A percentile compares a stretch with the other conserved stretches of the same genome.
phyloP scores from a whole-genome alignment of 1,140 invertebrate species.

The Pseudomyrmex pallidus region DNA sequence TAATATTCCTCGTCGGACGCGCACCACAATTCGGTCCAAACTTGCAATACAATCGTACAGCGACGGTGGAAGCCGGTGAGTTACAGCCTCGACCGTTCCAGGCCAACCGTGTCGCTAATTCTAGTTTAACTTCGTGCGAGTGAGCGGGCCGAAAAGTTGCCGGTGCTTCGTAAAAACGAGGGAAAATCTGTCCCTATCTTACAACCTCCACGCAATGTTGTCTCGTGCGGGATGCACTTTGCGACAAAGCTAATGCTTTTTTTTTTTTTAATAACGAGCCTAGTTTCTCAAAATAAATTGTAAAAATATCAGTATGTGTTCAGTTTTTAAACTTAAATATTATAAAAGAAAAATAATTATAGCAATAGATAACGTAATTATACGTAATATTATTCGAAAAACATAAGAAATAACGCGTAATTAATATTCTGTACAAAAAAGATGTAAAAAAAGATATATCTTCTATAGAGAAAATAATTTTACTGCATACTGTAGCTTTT shows the following conservation, averaged over 20 bases:
- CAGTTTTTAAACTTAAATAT: too few species aligned
- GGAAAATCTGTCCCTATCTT: slow-evolving; percentile 32
- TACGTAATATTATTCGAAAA: not conserved
- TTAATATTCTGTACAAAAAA: not conserved
- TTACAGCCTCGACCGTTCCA: slow-evolving; percentile 49
- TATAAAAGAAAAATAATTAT: too few species aligned
- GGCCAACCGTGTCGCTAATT: slow-evolving; percentile 61
- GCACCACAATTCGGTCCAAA: slow-evolving; percentile 39
- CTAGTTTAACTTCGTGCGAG: slow-evolving; percentile 18
- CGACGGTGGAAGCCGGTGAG: slow-evolving; percentile 39
- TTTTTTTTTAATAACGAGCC: slow-evolving; percentile 4
- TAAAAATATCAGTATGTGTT: not conserved
- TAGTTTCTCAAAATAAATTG: not conserved
- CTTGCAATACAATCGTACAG: slow-evolving; percentile 58
- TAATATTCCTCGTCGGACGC: slow-evolving; percentile 56
- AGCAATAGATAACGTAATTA: not conserved
- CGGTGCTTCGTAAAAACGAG: slow-evolving; percentile 29
- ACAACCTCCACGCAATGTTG: not conserved
- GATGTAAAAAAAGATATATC: slow-evolving; percentile 7
- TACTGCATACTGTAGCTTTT: slow-evolving; percentile 3
- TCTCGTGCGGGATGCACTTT: slow-evolving; percentile 2
- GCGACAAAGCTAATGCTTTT: not conserved
- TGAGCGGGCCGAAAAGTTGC: slow-evolving; percentile 42
- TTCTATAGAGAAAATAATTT: slow-evolving; percentile 42
- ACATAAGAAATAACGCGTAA: not conserved